These are phyloP conservation scores for Sarcophaga caerulescens DNA, from an alignment of 2,888 invertebrate genomes.

Conservation along the genomic window DNA sequence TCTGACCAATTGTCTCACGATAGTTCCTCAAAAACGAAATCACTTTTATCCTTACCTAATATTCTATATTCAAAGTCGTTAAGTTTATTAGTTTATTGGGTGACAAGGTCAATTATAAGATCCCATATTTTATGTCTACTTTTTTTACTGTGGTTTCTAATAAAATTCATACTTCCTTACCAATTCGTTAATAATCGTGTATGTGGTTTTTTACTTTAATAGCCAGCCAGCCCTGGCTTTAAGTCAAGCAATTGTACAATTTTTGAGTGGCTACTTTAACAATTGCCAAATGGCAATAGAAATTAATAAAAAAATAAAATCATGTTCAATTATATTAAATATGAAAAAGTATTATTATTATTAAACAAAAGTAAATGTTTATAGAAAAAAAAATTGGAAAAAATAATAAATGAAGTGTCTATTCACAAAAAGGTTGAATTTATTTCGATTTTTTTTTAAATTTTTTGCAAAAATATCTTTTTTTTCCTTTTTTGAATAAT, in stretches of 20 bases:
- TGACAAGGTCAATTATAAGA: constrained; percentile 55
- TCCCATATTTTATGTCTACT: not conserved
- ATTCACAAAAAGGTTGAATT: not conserved
- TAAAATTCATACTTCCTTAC: not conserved
- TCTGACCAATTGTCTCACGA: too few relatives aligned
- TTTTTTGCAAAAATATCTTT: not conserved
- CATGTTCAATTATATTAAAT: not conserved
- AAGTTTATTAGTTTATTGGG: constrained; percentile 55
- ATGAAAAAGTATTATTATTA: not conserved
- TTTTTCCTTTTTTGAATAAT: not conserved
- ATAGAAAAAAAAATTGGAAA: constrained; percentile 9
- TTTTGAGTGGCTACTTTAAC: not conserved
- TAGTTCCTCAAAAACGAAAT: not conserved
- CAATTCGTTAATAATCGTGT: not conserved
- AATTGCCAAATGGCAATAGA: not conserved
- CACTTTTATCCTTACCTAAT: not conserved
- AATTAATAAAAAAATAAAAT: not conserved
- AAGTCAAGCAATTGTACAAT: not conserved
- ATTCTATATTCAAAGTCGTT: not conserved
- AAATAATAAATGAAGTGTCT: constrained; percentile 46
- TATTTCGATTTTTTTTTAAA: not conserved
- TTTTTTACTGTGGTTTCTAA: not conserved
- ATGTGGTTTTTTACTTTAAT: not conserved
- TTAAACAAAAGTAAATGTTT: constrained; percentile 7
- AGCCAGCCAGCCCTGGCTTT: not conserved